Evolutionary conservation across 2,888 invertebrate species (phyloP).

Genomic region (Melanargia galathea): DNA sequence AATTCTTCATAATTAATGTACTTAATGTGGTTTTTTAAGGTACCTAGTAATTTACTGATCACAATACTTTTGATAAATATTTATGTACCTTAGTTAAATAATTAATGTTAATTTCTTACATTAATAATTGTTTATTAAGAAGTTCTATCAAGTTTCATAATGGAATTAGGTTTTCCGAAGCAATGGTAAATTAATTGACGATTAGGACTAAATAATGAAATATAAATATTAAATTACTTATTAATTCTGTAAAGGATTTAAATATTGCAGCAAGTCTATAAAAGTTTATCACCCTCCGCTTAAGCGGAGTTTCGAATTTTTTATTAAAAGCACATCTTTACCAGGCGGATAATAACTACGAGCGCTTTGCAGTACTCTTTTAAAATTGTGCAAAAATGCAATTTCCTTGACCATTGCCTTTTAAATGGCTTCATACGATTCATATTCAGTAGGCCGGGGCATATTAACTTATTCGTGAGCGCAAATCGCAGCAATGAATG

Average conservation of each 20-base stretch:
- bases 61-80: too few species aligned
- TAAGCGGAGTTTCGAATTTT: not conserved
- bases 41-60: too few species aligned
- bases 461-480: constrained; percentile 58
- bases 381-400: constrained; percentile 65
- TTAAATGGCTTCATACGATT: constrained; percentile 62
- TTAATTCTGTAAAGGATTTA: not conserved
- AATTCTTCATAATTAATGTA: too few species aligned
- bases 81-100: too few species aligned
- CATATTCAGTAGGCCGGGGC: constrained; percentile 56
- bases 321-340: not conserved
- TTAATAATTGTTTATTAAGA: too few species aligned
- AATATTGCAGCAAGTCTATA: not conserved
- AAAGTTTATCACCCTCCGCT: not conserved
- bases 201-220: too few species aligned
- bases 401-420: constrained; percentile 56
- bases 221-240: too few species aligned
- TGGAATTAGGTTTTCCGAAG: too few species aligned
- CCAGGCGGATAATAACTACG: constrained; percentile 21
- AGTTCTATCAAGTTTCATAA: too few species aligned
- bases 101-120: too few species aligned
- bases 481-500: constrained; percentile 59
- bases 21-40: too few species aligned
- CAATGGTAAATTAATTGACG: too few species aligned
- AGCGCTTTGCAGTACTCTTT: constrained; percentile 45